Conservation (phyloP, 1,140 invertebrate species). For the Bombus ignitus region DNA sequence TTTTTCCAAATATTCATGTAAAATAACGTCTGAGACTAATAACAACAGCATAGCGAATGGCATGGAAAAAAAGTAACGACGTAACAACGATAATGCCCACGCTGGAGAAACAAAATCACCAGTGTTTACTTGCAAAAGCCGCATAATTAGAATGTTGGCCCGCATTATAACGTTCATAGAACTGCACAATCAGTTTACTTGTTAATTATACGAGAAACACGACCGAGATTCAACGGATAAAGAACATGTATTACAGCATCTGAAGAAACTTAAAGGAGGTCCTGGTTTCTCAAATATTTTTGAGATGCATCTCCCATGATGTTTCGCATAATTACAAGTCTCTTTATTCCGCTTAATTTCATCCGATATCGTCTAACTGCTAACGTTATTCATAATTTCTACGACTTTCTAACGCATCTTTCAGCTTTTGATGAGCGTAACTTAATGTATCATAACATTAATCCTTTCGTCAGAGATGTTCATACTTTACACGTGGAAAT, state of each 20-base stretch:
- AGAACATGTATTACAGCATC: slow-evolving; percentile 51
- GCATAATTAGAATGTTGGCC: slow-evolving; percentile 23
- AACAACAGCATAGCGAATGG: not conserved
- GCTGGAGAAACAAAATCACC: not conserved
- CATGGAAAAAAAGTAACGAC: no score
- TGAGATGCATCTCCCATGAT: not conserved
- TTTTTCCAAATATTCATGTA: not conserved
- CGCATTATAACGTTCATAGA: slow-evolving; percentile 7
- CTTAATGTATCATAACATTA: not conserved
- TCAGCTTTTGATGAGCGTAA: not conserved
- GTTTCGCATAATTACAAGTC: not conserved
- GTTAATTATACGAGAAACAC: slow-evolving; percentile 38
- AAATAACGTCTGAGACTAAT: not conserved
- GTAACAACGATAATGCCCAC: not conserved
- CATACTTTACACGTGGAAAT: not conserved
- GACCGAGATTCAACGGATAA: slow-evolving; percentile 56
- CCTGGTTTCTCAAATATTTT: slow-evolving; percentile 7
- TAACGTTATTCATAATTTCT: not conserved
- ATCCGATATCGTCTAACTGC: not conserved
- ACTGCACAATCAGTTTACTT: slow-evolving; percentile 28
- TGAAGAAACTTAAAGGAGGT: slow-evolving; percentile 25
- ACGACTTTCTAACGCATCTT: not conserved
- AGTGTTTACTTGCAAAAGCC: slow-evolving; percentile 6
- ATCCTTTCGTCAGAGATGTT: not conserved
- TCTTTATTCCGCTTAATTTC: not conserved